Percentiles rank a stretch among this genome's conserved stretches.
phyloP scores from a whole-genome alignment of 2,113 vertebrate genomes.

The Pseudopipra pipra region DNA sequence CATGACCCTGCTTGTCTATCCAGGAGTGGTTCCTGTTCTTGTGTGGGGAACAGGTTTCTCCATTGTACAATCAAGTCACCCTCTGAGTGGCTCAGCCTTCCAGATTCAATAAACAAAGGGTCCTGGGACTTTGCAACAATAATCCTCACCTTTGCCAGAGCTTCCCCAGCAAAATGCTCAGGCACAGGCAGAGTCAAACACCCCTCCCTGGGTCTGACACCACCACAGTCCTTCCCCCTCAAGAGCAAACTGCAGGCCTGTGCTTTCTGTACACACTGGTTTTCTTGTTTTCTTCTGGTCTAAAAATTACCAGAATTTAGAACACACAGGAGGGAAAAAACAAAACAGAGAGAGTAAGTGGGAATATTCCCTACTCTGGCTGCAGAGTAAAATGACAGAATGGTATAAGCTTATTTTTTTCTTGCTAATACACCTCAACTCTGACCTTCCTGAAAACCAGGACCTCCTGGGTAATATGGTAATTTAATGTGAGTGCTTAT shows the following conservation, averaged over 20 bases:
- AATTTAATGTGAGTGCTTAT: slow-evolving; percentile 59
- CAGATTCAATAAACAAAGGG: background rate
- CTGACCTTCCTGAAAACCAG: slow-evolving; percentile 61
- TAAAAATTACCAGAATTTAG: background rate
- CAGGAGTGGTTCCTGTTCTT: background rate
- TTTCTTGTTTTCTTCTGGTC: background rate
- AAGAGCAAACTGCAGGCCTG: background rate
- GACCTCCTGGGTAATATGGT: slow-evolving; percentile 63
- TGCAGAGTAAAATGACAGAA: background rate
- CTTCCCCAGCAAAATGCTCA: background rate
- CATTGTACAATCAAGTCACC: background rate
- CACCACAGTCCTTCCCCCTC: background rate
- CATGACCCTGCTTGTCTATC: fast-evolving
- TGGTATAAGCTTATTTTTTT: slow-evolving; percentile 33
- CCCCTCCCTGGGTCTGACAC: background rate
- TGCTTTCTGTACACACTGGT: background rate
- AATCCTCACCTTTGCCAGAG: background rate
- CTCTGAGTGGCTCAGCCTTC: background rate
- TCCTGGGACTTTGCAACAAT: background rate
- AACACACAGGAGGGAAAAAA: background rate
- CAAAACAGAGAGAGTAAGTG: background rate
- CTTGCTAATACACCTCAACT: slow-evolving; percentile 59
- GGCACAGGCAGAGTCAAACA: background rate
- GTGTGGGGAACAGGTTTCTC: background rate
- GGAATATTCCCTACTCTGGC: slow-evolving; percentile 9